Evolutionary conservation across 2,888 invertebrate species (phyloP).

Genomic region (Theristus sp.): DNA sequence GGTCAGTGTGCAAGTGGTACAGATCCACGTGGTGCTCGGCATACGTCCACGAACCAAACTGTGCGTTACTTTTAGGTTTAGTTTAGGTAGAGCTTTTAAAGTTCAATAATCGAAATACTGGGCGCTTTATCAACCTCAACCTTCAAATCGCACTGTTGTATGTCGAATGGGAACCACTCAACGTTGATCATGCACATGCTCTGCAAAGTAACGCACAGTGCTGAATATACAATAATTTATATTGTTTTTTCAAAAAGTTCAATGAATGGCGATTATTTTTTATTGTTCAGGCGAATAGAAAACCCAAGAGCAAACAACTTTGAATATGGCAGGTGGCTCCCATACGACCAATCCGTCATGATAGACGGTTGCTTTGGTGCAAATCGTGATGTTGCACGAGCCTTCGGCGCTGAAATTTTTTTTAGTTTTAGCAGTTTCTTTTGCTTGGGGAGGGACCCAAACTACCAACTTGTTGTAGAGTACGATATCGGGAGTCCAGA

Average conservation of each 20-base stretch:
- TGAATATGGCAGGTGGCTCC: conserved; percentile 82
- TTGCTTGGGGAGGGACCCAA: neutral
- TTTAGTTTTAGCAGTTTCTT: neutral
- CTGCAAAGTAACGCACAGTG: conserved; percentile 37
- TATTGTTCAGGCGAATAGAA: too few relatives aligned
- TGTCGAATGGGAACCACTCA: conserved; percentile 19
- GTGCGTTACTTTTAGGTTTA: conserved; percentile 35
- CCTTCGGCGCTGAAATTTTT: conserved; percentile 45
- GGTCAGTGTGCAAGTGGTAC: conserved; percentile 2
- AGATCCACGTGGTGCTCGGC: conserved; percentile 1
- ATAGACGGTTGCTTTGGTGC: conserved; percentile 80
- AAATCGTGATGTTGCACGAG: conserved; percentile 68
- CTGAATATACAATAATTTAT: neutral
- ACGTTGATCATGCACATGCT: conserved; percentile 40
- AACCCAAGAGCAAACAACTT: neutral
- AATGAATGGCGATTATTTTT: too few relatives aligned
- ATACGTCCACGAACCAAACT: conserved; percentile 3
- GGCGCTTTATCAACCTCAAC: too few relatives aligned
- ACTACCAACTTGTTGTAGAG: conserved; percentile 33
- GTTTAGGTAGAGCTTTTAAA: too few relatives aligned
- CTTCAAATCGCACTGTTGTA: conserved; percentile 5
- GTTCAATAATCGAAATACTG: too few relatives aligned
- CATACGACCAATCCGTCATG: conserved; percentile 41
- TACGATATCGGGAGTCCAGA: conserved; percentile 37
- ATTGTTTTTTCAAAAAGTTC: too few relatives aligned